These are phyloP conservation scores for Heliconius hermathena DNA, from an alignment of 1,140 invertebrate species.

Conservation along the genomic window DNA sequence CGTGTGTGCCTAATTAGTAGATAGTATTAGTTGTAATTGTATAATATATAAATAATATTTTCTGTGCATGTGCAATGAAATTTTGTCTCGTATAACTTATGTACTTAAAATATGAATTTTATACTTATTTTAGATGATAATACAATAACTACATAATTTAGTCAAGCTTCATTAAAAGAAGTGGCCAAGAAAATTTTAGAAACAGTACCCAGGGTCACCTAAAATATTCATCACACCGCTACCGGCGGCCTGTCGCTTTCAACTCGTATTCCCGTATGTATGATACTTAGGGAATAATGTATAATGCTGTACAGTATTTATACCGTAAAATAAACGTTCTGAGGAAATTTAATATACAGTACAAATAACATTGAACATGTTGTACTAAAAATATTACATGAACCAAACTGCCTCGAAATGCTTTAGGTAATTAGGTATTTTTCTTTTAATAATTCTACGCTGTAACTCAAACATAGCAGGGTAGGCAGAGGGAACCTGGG, in stretches of 20 bases:
- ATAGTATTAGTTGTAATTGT: too few relatives aligned
- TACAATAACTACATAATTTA: too few relatives aligned
- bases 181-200: constrained; percentile 23
- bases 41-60: too few relatives aligned
- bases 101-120: too few relatives aligned
- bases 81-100: too few relatives aligned
- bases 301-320: constrained; percentile 38
- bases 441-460: too few relatives aligned
- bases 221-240: constrained; percentile 63
- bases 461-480: too few relatives aligned
- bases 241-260: constrained; percentile 54
- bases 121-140: too few relatives aligned
- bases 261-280: constrained; percentile 62
- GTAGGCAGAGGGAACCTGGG: too few relatives aligned
- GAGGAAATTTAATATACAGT: neutral
- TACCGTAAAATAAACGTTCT: neutral
- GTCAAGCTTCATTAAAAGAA: constrained; percentile 6
- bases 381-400: neutral
- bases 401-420: neutral
- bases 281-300: constrained; percentile 65
- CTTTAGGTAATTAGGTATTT: neutral
- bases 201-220: constrained; percentile 46
- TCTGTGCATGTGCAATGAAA: too few relatives aligned
- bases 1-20: too few relatives aligned
- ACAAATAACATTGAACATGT: neutral